Conservation (phyloP, 2,888 invertebrate genomes). For the Lasioglossum marginatum region DNA sequence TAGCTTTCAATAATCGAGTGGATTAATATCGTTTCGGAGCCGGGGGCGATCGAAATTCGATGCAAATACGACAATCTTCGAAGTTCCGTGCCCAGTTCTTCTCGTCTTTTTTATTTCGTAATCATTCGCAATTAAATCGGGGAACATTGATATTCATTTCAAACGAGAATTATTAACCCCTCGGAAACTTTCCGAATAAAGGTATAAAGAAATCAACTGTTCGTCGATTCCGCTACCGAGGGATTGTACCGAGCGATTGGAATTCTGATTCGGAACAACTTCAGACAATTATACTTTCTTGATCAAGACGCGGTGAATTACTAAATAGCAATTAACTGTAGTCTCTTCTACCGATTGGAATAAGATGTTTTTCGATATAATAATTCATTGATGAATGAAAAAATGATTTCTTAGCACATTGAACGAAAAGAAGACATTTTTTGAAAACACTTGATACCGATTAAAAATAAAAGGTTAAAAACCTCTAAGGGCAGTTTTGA, state of each 20-base stretch:
- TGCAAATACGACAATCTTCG: not conserved
- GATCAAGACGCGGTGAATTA: not conserved
- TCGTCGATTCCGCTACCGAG: not conserved
- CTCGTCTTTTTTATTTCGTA: not conserved
- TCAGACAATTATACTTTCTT: not conserved
- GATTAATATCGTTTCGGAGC: not conserved
- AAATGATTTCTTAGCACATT: not conserved
- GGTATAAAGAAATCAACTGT: not conserved
- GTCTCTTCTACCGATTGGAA: not conserved
- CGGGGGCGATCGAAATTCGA: not conserved
- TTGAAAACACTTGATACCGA: too few relatives aligned
- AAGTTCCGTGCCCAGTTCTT: not conserved
- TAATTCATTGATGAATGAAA: not conserved
- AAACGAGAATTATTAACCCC: not conserved
- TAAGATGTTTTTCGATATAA: not conserved
- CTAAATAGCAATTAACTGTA: not conserved
- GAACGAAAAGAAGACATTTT: too few relatives aligned
- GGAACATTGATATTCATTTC: not conserved
- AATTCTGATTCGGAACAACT: not conserved
- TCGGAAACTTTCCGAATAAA: not conserved
- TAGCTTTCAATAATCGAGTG: conserved; percentile 40
- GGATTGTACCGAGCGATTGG: not conserved
- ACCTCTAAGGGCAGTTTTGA: too few relatives aligned
- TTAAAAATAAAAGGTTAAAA: too few relatives aligned
- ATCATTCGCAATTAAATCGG: not conserved